Evolutionary conservation across 1,140 invertebrate species (phyloP).

Genomic region (Halictus rubicundus): DNA sequence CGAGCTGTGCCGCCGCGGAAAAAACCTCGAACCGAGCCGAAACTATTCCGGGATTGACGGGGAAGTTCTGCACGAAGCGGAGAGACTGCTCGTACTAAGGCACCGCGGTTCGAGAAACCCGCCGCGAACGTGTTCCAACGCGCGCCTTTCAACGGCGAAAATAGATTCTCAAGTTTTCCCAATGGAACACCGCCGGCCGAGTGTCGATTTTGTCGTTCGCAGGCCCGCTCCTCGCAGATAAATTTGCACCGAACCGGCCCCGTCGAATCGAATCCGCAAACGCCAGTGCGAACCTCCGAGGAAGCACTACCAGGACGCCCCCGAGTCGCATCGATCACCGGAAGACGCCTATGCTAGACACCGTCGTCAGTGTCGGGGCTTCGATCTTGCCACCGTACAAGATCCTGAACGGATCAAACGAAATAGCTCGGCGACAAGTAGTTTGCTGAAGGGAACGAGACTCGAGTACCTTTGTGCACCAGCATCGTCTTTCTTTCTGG

Average conservation of each 20-base stretch:
- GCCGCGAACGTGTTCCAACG: slow-evolving; percentile 63
- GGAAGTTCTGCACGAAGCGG: slow-evolving; percentile 66
- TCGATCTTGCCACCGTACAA: neutral
- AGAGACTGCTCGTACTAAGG: slow-evolving; percentile 75
- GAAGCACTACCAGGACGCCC: no score
- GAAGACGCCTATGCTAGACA: no score
- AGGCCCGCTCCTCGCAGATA: neutral
- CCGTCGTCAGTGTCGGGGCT: neutral
- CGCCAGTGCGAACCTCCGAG: no score
- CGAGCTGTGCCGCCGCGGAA: neutral
- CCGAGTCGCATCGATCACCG: slow-evolving; percentile 7
- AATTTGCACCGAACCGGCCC: neutral
- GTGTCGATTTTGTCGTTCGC: slow-evolving; percentile 30
- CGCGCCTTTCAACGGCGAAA: slow-evolving; percentile 69
- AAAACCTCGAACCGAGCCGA: slow-evolving; percentile 15
- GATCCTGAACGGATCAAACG: neutral
- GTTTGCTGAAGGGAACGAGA: no score
- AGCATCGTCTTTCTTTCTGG: no score
- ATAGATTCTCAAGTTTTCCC: slow-evolving; percentile 74
- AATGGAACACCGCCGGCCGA: slow-evolving; percentile 47
- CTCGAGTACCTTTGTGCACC: no score
- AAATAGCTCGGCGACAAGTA: no score
- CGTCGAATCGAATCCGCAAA: neutral
- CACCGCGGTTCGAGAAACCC: slow-evolving; percentile 62
- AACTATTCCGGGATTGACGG: slow-evolving; percentile 73